A percentile compares a stretch with the other conserved stretches of the same genome.
phyloP scores from a whole-genome alignment of 2,797 vertebrate genomes.

The Melanotaenia trifasciata region DNA sequence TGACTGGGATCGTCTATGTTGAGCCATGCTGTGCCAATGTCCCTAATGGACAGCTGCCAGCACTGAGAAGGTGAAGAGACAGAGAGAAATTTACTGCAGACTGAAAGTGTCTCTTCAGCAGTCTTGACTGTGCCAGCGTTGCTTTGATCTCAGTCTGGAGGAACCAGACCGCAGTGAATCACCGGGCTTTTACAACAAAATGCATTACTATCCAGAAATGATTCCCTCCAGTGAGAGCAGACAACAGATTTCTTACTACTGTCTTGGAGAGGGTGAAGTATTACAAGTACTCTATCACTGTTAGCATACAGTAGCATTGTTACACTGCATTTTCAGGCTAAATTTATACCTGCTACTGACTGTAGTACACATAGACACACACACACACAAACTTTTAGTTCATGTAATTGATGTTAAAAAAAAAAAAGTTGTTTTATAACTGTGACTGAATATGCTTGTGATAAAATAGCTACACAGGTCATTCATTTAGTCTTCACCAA shows the following conservation, averaged over 20 bases:
- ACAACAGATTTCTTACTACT: constrained; percentile 60
- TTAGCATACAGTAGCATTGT: background rate
- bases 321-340: background rate
- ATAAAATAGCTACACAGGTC: background rate
- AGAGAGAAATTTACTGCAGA: constrained; percentile 49
- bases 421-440: background rate
- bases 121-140: constrained; percentile 49
- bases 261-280: constrained; percentile 23
- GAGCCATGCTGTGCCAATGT: constrained; percentile 33
- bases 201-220: constrained; percentile 48
- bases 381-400: too few relatives aligned
- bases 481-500: background rate
- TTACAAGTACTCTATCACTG: background rate
- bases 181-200: constrained; percentile 66
- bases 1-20: constrained; percentile 43
- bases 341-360: background rate
- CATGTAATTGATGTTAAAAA: constrained; percentile 1
- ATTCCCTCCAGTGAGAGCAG: constrained; percentile 39
- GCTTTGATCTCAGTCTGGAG: constrained; percentile 68
- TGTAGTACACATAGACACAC: background rate
- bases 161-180: constrained; percentile 70
- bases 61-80: constrained; percentile 44
- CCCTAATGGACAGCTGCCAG: constrained; percentile 50
- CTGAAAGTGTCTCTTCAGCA: constrained; percentile 46
- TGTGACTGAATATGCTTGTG: background rate